Evolutionary conservation across 2,888 invertebrate species (phyloP).

Genomic region (Patella depressa): DNA sequence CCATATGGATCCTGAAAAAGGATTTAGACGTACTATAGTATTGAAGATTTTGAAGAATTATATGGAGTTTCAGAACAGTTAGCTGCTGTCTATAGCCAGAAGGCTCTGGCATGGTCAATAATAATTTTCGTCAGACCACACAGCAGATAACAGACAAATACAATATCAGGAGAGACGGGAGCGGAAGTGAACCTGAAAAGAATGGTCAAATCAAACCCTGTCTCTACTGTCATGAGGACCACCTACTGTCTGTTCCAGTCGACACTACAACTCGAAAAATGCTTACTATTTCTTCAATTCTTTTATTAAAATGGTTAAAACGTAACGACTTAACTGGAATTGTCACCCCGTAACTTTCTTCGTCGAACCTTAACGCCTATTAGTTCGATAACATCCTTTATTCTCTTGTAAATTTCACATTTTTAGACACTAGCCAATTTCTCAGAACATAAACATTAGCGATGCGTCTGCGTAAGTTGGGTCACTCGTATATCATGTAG

Average conservation of each 20-base stretch:
- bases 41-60: not conserved
- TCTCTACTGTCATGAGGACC: not conserved
- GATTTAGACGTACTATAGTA: not conserved
- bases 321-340: no score
- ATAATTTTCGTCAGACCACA: not conserved
- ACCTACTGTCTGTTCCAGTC: not conserved
- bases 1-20: not conserved
- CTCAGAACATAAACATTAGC: no score
- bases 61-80: constrained; percentile 1
- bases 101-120: constrained; percentile 1
- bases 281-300: no score
- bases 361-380: no score
- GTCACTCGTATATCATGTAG: no score
- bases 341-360: no score
- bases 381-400: no score
- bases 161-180: not conserved
- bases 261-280: no score
- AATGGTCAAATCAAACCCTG: not conserved
- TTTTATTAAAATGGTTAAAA: no score
- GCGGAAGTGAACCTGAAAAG: not conserved
- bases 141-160: not conserved
- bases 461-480: no score
- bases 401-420: no score
- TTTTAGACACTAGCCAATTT: no score
- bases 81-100: not conserved